Conservation (phyloP, 2,888 invertebrate genomes). For the Chrysomela aeneicollis region DNA sequence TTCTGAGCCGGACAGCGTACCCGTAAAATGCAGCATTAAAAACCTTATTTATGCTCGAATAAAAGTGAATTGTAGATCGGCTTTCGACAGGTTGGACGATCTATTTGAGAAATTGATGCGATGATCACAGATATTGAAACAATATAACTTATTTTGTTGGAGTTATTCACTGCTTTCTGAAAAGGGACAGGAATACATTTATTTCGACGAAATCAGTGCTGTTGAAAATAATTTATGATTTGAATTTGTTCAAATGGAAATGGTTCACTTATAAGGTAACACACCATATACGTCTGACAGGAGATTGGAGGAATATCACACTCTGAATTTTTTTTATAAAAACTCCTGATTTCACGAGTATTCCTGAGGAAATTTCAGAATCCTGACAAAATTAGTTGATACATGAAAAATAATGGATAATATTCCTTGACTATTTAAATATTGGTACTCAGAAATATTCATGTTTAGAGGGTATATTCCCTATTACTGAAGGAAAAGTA, state of each 20-base stretch:
- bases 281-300: neutral
- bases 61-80: constrained; percentile 48
- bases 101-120: constrained; percentile 23
- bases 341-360: no score
- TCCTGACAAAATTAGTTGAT: no score
- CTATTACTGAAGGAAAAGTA: no score
- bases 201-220: no score
- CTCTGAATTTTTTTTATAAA: no score
- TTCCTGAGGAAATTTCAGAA: no score
- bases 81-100: constrained; percentile 34
- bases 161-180: neutral
- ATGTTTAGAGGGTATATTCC: no score
- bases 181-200: neutral
- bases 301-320: neutral
- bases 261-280: neutral
- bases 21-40: constrained; percentile 47
- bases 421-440: no score
- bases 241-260: neutral
- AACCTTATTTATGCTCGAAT: constrained; percentile 47
- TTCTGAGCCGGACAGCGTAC: constrained; percentile 45
- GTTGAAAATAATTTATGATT: no score
- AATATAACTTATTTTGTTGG: neutral
- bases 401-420: no score
- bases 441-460: no score
- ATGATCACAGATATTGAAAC: constrained; percentile 8